Conservation (phyloP, 2,797 vertebrate genomes). For the Podarcis siculus region DNA sequence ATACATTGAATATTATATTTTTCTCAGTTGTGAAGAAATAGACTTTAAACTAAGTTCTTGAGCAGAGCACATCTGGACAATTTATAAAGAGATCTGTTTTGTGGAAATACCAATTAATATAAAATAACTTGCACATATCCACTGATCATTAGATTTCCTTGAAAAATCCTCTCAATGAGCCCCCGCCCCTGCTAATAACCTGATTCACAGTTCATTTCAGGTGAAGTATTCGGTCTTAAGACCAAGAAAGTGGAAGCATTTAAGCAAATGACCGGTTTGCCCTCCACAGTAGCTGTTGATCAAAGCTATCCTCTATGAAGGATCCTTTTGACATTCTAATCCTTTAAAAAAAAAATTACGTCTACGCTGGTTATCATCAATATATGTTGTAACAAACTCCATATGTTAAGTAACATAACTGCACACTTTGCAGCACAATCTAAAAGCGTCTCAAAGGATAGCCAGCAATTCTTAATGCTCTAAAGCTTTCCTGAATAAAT, state of each 20-base stretch:
- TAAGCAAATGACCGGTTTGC: background rate
- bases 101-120: background rate
- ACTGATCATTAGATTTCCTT: slow-evolving; percentile 28
- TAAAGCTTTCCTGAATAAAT: background rate
- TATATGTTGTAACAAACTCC: background rate
- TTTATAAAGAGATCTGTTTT: background rate
- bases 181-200: background rate
- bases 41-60: slow-evolving; percentile 53
- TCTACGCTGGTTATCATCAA: background rate
- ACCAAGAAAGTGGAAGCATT: background rate
- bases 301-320: background rate
- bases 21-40: slow-evolving; percentile 64
- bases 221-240: background rate
- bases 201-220: background rate
- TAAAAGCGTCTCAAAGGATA: background rate
- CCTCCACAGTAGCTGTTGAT: background rate
- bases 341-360: background rate
- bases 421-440: background rate
- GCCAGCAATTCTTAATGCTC: background rate
- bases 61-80: slow-evolving; percentile 34
- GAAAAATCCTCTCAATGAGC: background rate
- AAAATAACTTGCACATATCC: slow-evolving; percentile 5
- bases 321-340: background rate
- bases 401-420: background rate
- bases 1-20: slow-evolving; percentile 67